phyloP scores from a whole-genome alignment of 1,140 invertebrate genomes.

The Diorhabda sublineata region DNA sequence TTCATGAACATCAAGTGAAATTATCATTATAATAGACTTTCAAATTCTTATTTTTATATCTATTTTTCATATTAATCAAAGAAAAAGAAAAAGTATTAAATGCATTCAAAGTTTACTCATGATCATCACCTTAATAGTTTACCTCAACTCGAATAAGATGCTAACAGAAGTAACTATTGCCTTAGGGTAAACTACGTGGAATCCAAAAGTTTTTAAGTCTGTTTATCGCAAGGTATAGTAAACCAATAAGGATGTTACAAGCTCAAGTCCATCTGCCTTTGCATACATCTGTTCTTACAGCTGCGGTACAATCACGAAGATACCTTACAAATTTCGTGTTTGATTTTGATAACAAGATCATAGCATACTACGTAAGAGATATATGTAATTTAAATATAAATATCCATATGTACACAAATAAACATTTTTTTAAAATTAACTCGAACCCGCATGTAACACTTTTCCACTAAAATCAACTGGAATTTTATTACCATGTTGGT shows the following conservation, averaged over 20 bases:
- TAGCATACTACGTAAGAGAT: background rate
- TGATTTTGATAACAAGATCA: background rate
- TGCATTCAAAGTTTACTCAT: too few species aligned
- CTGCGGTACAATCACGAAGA: background rate
- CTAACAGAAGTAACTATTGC: background rate
- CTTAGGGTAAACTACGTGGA: background rate
- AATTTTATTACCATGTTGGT: too few species aligned
- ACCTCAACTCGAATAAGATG: too few species aligned
- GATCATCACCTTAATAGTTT: too few species aligned
- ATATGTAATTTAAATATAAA: background rate
- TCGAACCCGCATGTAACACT: background rate
- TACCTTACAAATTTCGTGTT: slow-evolving; percentile 1
- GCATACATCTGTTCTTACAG: background rate
- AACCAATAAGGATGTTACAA: background rate
- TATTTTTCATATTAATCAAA: too few species aligned
- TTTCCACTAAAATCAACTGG: too few species aligned
- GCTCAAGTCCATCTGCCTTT: background rate
- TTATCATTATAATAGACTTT: too few species aligned
- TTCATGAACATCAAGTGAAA: too few species aligned
- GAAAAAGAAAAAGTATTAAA: too few species aligned
- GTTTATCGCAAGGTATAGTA: background rate
- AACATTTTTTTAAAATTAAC: background rate
- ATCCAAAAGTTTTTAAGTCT: background rate
- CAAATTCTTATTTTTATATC: too few species aligned
- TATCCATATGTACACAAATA: background rate